Conservation (phyloP, 2,888 invertebrate genomes). For the Lymantria dispar region DNA sequence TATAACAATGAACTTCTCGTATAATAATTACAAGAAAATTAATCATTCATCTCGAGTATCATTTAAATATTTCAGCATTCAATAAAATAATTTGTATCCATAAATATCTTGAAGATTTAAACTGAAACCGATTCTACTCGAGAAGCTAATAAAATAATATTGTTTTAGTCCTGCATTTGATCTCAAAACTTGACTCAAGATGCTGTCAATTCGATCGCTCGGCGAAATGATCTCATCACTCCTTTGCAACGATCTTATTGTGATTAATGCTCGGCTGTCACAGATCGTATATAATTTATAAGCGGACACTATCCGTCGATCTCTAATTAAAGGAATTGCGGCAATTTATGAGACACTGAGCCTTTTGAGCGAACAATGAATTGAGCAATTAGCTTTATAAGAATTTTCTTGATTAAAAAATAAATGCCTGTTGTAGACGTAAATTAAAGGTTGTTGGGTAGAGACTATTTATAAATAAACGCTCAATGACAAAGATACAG, state of each 20-base stretch:
- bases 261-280: slow-evolving; percentile 57
- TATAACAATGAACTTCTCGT: too few species aligned
- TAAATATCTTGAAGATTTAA: too few species aligned
- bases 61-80: too few species aligned
- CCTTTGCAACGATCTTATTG: slow-evolving; percentile 47
- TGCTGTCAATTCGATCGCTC: slow-evolving; percentile 33
- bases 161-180: slow-evolving; percentile 18
- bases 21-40: too few species aligned
- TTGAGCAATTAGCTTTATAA: slow-evolving; percentile 63
- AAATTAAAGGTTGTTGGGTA: slow-evolving; percentile 23
- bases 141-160: slow-evolving; percentile 2
- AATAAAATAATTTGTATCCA: too few species aligned
- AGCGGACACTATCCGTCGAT: slow-evolving; percentile 63
- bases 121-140: too few species aligned
- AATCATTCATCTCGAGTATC: too few species aligned
- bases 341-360: slow-evolving; percentile 52
- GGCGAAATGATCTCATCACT: slow-evolving; percentile 56
- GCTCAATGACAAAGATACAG: not conserved
- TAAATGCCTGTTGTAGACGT: slow-evolving; percentile 38
- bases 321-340: slow-evolving; percentile 69
- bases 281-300: slow-evolving; percentile 44
- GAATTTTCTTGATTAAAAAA: slow-evolving; percentile 52
- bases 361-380: slow-evolving; percentile 47
- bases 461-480: slow-evolving; percentile 8
- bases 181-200: slow-evolving; percentile 24